phyloP scores from a whole-genome alignment of 1,140 invertebrate genomes.

The Drosophila persimilis region DNA sequence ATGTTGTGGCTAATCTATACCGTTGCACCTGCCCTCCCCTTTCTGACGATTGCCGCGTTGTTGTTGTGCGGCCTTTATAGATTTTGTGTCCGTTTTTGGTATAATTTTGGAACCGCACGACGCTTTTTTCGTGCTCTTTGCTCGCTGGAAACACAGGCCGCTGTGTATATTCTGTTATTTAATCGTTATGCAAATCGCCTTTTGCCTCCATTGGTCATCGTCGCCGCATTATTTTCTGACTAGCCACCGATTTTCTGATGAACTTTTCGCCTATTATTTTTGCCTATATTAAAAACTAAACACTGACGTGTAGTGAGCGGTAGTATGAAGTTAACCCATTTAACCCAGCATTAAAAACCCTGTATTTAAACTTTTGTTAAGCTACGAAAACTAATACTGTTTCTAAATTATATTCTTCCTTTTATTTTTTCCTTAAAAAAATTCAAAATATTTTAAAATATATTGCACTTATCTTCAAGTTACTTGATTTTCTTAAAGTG shows the following conservation, averaged over 20 bases:
- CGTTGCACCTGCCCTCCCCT: conserved; percentile 32
- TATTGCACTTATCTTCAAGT: too few relatives aligned
- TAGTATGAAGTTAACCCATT: too few relatives aligned
- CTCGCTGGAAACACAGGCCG: background rate
- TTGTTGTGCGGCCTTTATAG: conserved; percentile 35
- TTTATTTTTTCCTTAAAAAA: too few relatives aligned
- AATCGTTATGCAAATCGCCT: conserved; percentile 2
- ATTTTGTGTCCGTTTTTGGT: conserved; percentile 57
- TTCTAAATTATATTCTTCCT: too few relatives aligned
- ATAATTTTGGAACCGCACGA: conserved; percentile 5
- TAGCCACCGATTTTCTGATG: conserved; percentile 14
- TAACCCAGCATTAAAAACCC: too few relatives aligned
- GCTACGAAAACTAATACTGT: too few relatives aligned
- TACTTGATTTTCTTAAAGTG: too few relatives aligned
- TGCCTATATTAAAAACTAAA: conserved; percentile 49
- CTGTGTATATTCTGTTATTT: background rate
- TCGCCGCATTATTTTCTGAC: conserved; percentile 30
- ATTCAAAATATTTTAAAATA: too few relatives aligned
- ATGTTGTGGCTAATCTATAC: conserved; percentile 42
- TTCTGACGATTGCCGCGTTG: background rate
- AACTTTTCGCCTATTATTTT: conserved; percentile 57
- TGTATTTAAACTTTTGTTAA: too few relatives aligned
- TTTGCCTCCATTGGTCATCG: conserved; percentile 40
- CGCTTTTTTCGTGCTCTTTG: background rate
- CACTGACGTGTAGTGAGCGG: conserved; percentile 57